These are phyloP conservation scores for Apamea crenata DNA, from an alignment of 2,888 invertebrate species.

Conservation along the genomic window DNA sequence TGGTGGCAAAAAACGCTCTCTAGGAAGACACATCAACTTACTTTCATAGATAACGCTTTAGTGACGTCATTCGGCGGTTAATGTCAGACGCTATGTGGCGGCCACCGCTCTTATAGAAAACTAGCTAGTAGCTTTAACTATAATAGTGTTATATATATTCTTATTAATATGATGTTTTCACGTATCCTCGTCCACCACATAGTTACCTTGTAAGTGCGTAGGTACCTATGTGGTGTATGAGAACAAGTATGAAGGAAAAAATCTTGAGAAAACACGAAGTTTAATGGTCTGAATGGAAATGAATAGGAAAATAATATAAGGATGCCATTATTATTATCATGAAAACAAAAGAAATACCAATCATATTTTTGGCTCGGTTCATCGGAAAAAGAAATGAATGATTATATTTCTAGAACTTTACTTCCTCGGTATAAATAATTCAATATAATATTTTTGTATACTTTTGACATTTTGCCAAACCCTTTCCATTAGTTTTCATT, in stretches of 20 bases:
- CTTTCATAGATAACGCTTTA: neutral
- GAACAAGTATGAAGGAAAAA: neutral
- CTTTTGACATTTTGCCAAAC: constrained; percentile 28
- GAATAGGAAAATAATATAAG: neutral
- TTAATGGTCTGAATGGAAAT: neutral
- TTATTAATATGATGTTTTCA: neutral
- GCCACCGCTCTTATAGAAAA: neutral
- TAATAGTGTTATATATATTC: neutral
- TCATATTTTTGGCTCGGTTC: neutral
- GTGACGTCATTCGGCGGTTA: neutral
- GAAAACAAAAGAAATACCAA: neutral
- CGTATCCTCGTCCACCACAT: neutral
- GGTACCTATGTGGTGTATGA: no score
- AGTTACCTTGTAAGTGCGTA: no score
- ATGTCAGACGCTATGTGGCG: neutral
- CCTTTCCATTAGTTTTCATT: neutral
- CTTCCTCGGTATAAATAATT: constrained; percentile 20
- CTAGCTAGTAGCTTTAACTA: no score
- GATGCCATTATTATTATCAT: neutral
- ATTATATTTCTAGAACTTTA: neutral
- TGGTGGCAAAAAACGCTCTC: no score
- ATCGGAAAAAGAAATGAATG: neutral
- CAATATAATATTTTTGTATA: neutral
- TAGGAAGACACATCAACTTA: no score
- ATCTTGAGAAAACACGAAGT: neutral